Base-by-base conservation (phyloP, 2,113 vertebrate species). In the Vicugna pacos region DNA sequence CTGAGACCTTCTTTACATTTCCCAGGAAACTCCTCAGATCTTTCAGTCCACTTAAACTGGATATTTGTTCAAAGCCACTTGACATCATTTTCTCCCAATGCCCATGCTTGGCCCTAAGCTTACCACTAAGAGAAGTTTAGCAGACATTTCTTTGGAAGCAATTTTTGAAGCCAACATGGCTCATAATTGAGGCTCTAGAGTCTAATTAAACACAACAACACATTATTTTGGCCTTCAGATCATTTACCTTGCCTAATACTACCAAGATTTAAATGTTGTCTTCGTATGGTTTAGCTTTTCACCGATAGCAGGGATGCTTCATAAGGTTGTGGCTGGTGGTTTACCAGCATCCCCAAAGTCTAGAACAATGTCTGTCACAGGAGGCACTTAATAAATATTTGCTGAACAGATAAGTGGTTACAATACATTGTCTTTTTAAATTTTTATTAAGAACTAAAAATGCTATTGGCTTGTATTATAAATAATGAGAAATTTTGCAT, bases 381-480 rank as follows among this genome's bases (percentile, higher is more conserved):
- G 17, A 42, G 19, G 6, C 28, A 60, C 1, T 81, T 2, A 52
- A 64, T 38, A 93, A 58, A 81, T 72, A 77, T 67, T 93, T 87
- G 19, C 19, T 83, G 24, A 95, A 69, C 42, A 77, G 93, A 15
- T 14, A 80, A 79, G n/a, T 97, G 67, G 38, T 88, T 90, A 16
- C 19, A 93, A 35, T 46, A 14, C 11, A 42, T 48, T 84, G 9
- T 64, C 11, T 64, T 85, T 50, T 82, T 22, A 73, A 75, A 28
- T 24, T 52, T 70, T 81, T 95, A 60, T 46, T 76, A 60, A 80
- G 22, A 73, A 92, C 17, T 82, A 50, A 96, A 62, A 42, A 67
- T n/a, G 42, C 10, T 52, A 7, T 46, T 89, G 65, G 1, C 1
- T 4, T 42, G 38, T 92, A 56, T 83, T 92, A 38, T 0, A 30